These are phyloP conservation scores for Odontomyia ornata DNA, from an alignment of 2,888 invertebrate species.

Conservation along the genomic window DNA sequence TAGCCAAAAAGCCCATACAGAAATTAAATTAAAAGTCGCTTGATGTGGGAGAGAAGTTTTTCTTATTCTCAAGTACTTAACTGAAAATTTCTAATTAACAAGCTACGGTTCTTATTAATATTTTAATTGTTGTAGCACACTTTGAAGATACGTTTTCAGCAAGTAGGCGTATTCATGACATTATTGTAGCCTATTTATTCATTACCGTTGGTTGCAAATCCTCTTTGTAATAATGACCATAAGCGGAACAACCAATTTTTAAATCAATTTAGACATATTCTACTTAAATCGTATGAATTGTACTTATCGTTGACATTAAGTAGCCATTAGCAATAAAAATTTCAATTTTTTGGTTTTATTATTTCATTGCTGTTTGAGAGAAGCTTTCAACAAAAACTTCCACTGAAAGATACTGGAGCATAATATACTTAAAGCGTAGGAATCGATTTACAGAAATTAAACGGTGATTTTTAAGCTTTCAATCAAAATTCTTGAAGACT, in stretches of 20 bases:
- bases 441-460: not conserved
- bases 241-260: not conserved
- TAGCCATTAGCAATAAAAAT: slow-evolving; percentile 30
- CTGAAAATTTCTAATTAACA: too few relatives aligned
- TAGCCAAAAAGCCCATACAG: too few relatives aligned
- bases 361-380: not conserved
- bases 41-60: too few relatives aligned
- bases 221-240: slow-evolving; percentile 9
- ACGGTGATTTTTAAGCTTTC: too few relatives aligned
- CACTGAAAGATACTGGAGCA: not conserved
- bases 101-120: not conserved
- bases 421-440: not conserved
- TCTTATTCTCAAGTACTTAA: too few relatives aligned
- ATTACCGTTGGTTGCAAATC: not conserved
- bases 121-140: not conserved
- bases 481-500: too few relatives aligned
- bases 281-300: not conserved
- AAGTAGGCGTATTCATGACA: slow-evolving; percentile 15
- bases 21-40: too few relatives aligned
- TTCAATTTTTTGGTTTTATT: not conserved
- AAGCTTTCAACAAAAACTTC: not conserved
- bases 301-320: slow-evolving; percentile 36
- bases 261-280: slow-evolving; percentile 20
- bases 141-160: not conserved
- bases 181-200: not conserved